A percentile compares a stretch with the other conserved stretches of the same genome.
Conservation (phyloP, 2,888 invertebrate species). For the Stratiomys singularior region DNA sequence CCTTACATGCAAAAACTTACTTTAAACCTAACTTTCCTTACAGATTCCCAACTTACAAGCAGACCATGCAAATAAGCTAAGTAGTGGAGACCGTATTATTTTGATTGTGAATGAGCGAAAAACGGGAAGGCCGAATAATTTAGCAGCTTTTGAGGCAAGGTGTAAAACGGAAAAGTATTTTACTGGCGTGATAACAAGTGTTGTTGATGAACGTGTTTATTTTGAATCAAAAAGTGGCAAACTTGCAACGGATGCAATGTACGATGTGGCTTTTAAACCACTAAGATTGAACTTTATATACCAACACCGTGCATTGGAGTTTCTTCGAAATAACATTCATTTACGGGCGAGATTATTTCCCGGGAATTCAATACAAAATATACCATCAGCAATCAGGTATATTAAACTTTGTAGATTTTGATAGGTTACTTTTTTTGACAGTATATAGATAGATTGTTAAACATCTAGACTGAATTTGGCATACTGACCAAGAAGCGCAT, state of each 20-base stretch:
- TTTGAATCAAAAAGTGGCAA: constrained; percentile 23
- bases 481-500: too few species aligned
- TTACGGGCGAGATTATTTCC: constrained; percentile 45
- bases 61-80: neutral
- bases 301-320: constrained; percentile 59
- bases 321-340: constrained; percentile 50
- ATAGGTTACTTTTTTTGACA: too few species aligned
- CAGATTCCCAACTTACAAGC: neutral
- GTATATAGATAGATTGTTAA: too few species aligned
- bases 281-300: constrained; percentile 57
- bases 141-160: neutral
- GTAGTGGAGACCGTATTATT: constrained; percentile 4
- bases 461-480: too few species aligned
- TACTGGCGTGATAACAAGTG: constrained; percentile 33
- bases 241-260: constrained; percentile 22
- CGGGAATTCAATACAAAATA: constrained; percentile 1
- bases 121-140: neutral
- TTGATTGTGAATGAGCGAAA: neutral
- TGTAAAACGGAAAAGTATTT: neutral
- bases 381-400: constrained; percentile 28
- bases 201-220: constrained; percentile 36
- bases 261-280: constrained; percentile 57
- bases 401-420: neutral
- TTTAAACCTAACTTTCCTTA: neutral
- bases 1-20: neutral